Evolutionary conservation across 1,140 invertebrate species (phyloP).

Genomic region (Mya arenaria): DNA sequence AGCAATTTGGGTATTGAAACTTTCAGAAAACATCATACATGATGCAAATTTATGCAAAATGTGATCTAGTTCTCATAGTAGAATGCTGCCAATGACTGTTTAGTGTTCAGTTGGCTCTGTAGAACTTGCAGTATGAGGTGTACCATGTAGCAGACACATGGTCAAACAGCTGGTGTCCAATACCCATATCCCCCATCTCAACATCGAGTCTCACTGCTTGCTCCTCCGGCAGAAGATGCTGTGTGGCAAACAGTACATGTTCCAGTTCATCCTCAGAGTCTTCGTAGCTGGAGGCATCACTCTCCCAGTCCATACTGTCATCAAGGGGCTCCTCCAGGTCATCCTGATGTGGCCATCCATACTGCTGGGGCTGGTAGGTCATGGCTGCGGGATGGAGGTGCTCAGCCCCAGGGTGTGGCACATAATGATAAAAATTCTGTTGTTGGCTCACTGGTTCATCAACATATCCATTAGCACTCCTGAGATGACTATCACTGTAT

Average conservation of each 20-base stretch:
- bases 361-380: constrained; percentile 2
- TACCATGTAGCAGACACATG: constrained; percentile 48
- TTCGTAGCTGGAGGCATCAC: constrained; percentile 20
- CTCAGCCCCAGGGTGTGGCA: not conserved
- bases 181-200: constrained; percentile 53
- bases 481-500: not conserved
- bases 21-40: no score
- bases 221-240: constrained; percentile 40
- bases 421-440: no score
- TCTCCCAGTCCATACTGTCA: constrained; percentile 34
- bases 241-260: constrained; percentile 45
- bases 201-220: constrained; percentile 46
- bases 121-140: constrained; percentile 32
- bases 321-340: constrained; percentile 24
- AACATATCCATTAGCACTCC: not conserved
- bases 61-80: no score
- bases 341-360: not conserved
- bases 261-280: constrained; percentile 37
- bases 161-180: constrained; percentile 52
- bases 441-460: not conserved
- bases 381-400: not conserved
- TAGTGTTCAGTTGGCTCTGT: constrained; percentile 27
- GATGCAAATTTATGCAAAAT: no score
- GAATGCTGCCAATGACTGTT: no score
- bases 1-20: no score